A percentile compares a stretch with the other conserved stretches of the same genome.
These are phyloP conservation scores for Hylomyscus alleni DNA, from an alignment of 2,797 vertebrate genomes.

Conservation along the genomic window DNA sequence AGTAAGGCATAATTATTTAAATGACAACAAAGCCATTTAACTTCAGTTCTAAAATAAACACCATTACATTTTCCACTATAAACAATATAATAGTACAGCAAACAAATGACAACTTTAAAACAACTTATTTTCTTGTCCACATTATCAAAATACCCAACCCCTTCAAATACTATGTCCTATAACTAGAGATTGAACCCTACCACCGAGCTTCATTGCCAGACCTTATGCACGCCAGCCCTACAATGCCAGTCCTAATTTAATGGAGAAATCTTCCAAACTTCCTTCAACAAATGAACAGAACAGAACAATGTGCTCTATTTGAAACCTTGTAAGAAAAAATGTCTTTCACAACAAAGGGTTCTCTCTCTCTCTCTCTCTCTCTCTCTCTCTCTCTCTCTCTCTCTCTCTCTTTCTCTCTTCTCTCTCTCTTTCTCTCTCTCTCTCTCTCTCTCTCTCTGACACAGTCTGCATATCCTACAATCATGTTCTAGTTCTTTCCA, in stretches of 20 bases:
- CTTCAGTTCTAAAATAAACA: constrained; percentile 62
- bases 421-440: background rate
- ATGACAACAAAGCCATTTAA: constrained; percentile 38
- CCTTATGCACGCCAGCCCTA: background rate
- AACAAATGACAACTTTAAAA: constrained; percentile 51
- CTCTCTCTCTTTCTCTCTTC: too few species aligned
- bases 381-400: too few species aligned
- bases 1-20: constrained; percentile 56
- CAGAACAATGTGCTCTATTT: background rate
- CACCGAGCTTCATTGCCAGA: background rate
- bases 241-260: background rate
- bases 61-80: constrained; percentile 52
- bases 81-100: constrained; percentile 16
- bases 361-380: background rate
- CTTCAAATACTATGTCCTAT: background rate
- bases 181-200: background rate
- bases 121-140: constrained; percentile 38
- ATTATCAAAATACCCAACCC: constrained; percentile 50
- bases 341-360: constrained; percentile 32
- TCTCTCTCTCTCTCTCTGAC: background rate
- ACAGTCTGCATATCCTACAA: background rate
- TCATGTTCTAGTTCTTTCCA: background rate
- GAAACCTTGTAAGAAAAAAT: constrained; percentile 27
- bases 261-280: background rate
- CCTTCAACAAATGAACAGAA: background rate